phyloP scores from a whole-genome alignment of 2,888 invertebrate genomes.

The Drosophila pullipes region DNA sequence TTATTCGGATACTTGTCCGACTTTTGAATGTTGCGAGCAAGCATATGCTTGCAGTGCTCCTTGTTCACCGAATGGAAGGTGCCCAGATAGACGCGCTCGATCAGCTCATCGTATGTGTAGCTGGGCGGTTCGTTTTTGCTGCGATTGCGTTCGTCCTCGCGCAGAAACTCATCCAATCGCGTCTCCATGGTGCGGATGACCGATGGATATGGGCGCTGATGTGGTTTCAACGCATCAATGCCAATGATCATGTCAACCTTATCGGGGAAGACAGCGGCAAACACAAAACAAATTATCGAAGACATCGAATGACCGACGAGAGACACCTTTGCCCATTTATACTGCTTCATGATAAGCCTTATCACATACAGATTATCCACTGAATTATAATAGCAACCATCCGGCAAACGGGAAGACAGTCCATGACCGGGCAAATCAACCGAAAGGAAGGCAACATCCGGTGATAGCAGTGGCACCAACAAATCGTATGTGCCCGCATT shows the following conservation, averaged over 20 bases:
- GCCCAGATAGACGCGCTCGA: slow-evolving; percentile 87
- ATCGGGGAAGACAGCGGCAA: slow-evolving; percentile 87
- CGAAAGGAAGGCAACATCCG: slow-evolving; percentile 87
- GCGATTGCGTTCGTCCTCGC: slow-evolving; percentile 85
- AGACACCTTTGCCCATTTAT: slow-evolving; percentile 90
- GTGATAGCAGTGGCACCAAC: slow-evolving; percentile 88
- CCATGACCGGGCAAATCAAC: slow-evolving; percentile 91
- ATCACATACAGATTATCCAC: slow-evolving; percentile 86
- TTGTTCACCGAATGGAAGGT: slow-evolving; percentile 87
- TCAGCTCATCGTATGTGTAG: slow-evolving; percentile 88
- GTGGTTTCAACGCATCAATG: slow-evolving; percentile 84
- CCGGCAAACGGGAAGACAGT: slow-evolving; percentile 89
- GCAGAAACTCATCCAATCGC: slow-evolving; percentile 86
- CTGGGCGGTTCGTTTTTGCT: slow-evolving; percentile 87
- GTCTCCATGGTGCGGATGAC: slow-evolving; percentile 84
- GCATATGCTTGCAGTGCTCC: slow-evolving; percentile 87
- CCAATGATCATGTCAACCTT: slow-evolving; percentile 84
- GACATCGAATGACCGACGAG: slow-evolving; percentile 90
- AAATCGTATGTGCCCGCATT: slow-evolving; percentile 92
- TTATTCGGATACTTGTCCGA: slow-evolving; percentile 87
- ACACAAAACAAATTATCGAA: slow-evolving; percentile 88
- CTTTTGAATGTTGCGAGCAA: slow-evolving; percentile 87
- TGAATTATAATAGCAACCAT: slow-evolving; percentile 86
- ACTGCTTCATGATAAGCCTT: slow-evolving; percentile 88
- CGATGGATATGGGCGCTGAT: slow-evolving; percentile 76